Percentiles rank a stretch among this genome's conserved stretches.
phyloP scores from a whole-genome alignment of 2,113 vertebrate genomes.

The Candoia aspera region DNA sequence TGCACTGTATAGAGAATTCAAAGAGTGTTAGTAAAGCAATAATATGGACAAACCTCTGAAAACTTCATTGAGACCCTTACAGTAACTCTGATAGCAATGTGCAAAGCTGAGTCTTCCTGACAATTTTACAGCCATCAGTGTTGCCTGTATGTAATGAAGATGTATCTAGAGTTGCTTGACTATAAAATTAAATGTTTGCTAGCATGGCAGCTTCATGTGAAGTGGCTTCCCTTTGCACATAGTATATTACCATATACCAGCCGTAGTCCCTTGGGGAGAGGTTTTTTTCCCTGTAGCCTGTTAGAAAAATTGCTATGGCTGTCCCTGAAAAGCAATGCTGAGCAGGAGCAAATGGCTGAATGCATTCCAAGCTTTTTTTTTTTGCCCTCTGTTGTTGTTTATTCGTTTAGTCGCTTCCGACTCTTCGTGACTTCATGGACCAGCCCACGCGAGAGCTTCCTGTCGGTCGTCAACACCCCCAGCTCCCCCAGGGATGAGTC shows the following conservation, averaged over 20 bases:
- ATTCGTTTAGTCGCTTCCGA: too few relatives aligned
- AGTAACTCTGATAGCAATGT: not conserved
- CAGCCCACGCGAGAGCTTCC: too few relatives aligned
- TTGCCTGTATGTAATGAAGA: not conserved
- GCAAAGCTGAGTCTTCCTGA: not conserved
- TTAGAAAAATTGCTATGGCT: not conserved
- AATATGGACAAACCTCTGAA: not conserved
- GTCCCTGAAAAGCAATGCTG: not conserved
- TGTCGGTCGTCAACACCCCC: too few relatives aligned
- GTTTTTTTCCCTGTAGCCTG: not conserved
- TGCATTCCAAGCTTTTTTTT: not conserved
- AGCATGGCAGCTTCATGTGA: not conserved
- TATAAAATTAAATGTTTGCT: not conserved
- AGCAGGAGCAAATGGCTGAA: not conserved
- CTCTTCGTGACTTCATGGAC: too few relatives aligned
- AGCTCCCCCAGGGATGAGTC: too few relatives aligned
- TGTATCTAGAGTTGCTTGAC: not conserved
- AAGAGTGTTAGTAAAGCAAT: not conserved
- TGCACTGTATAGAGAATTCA: slow-evolving; percentile 16
- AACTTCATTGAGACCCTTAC: not conserved
- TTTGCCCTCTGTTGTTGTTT: not conserved
- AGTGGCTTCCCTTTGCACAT: not conserved
- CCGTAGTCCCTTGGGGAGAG: not conserved
- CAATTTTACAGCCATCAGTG: slow-evolving; percentile 1
- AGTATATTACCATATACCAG: not conserved